phyloP scores from a whole-genome alignment of 2,797 vertebrate genomes.

The Stomatorhinus walkeri region DNA sequence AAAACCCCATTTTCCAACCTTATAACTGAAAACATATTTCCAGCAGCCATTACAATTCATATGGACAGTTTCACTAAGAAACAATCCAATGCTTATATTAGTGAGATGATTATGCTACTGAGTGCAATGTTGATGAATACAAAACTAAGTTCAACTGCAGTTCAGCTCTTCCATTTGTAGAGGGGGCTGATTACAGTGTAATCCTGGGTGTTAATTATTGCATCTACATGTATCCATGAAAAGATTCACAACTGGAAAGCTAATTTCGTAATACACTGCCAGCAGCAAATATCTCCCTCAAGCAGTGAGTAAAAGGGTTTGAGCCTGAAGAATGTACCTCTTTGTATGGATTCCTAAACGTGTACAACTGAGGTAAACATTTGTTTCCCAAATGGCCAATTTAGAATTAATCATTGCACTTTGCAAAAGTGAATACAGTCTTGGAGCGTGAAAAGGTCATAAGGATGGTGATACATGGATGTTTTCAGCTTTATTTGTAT shows the following conservation, averaged over 20 bases:
- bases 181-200: background rate
- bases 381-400: constrained; percentile 30
- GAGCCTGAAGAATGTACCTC: background rate
- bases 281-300: background rate
- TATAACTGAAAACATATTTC: background rate
- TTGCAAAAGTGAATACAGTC: constrained; percentile 22
- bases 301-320: constrained; percentile 7
- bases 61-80: background rate
- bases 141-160: background rate
- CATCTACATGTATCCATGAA: background rate
- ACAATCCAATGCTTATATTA: background rate
- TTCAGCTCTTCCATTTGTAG: constrained; percentile 7
- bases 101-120: background rate
- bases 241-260: background rate
- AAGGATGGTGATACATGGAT: background rate
- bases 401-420: constrained; percentile 25
- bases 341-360: constrained; percentile 21
- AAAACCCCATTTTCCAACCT: background rate
- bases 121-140: background rate
- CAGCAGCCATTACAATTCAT: constrained; percentile 5
- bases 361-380: constrained; percentile 23
- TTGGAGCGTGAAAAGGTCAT: constrained; percentile 17
- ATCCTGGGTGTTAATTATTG: background rate
- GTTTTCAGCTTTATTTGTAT: background rate
- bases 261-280: background rate